Evolutionary conservation across 2,888 invertebrate species (phyloP), one percentile per base, ranked within the genome.

Genomic region (Diaphora mendica): DNA sequence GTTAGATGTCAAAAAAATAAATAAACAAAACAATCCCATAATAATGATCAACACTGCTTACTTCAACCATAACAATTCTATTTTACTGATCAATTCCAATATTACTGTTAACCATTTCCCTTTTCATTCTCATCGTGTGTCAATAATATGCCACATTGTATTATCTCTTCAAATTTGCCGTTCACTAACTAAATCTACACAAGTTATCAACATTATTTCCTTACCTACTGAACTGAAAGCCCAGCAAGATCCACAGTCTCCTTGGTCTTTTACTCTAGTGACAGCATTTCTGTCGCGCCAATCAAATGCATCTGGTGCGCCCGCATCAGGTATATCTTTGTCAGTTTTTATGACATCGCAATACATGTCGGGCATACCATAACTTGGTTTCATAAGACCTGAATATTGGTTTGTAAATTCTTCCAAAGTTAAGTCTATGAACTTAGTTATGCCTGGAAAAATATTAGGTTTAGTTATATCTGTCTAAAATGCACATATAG

Each of bases 231-330:
- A 20, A 72, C 86, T 84, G 68, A 88, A 90, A 55, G 98, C 96
- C 98, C 98, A 98, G 93, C 98, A 98, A 55, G 97, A 97, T 44
- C 98, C 98, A 89, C 98, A 98, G 70, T 91, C 91, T 33, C 96
- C 97, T 94, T 98, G 98, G 92, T 98, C 96, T 88, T 98, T 98
- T 30, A 98, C 96, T 0, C 93, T 94, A 1, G 98, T 98, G 3
- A 98, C 98, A 33, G 97, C 97, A 11, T 98, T 97, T 64, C 97
- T 88, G 3, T 92, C 82, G 79, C 98, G 96, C 98, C 98, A 98
- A 89, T 98, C 98, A 3, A 85, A 83, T 0, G 75, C 70, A 5
- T 83, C 82, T 0, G 86, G 83, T 3, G 78, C 80, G 62, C 89
- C 64, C 0, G 30, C 67, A 17, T 30, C 26, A 0, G 33, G 23